Percentiles rank a stretch among this genome's conserved stretches.
These are phyloP conservation scores for Synchiropus splendidus DNA, from an alignment of 2,113 vertebrate genomes.

Conservation along the genomic window DNA sequence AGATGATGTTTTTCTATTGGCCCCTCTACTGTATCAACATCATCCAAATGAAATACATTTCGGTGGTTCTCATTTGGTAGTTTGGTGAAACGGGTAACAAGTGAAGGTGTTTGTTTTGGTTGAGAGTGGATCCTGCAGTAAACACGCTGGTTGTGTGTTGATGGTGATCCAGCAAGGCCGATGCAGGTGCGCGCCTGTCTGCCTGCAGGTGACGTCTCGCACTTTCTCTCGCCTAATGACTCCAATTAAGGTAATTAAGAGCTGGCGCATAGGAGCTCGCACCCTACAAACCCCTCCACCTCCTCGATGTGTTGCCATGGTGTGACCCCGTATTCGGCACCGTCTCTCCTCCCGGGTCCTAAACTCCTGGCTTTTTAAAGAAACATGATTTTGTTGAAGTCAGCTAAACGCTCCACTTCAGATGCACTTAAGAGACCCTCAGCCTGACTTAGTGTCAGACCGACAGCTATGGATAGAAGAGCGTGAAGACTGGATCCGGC, in stretches of 20 bases:
- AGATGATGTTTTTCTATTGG: no score
- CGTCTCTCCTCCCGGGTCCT: slow-evolving; percentile 4
- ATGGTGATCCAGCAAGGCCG: slow-evolving; percentile 2
- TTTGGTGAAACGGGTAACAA: no score
- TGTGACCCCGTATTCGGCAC: neutral
- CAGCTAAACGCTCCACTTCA: slow-evolving; percentile 46
- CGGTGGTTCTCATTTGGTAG: no score
- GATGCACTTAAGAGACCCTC: slow-evolving; percentile 60
- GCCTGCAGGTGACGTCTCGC: slow-evolving; percentile 61
- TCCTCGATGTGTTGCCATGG: neutral
- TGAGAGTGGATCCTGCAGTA: slow-evolving; percentile 23
- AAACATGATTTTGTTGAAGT: slow-evolving; percentile 42
- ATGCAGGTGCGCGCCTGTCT: slow-evolving; percentile 60
- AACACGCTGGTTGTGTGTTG: slow-evolving; percentile 14
- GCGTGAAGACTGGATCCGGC: slow-evolving; percentile 21
- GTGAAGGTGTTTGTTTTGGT: no score
- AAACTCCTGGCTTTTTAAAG: slow-evolving; percentile 34
- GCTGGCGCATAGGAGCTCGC: slow-evolving; percentile 48
- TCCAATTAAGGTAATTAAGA: slow-evolving; percentile 66
- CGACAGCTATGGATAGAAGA: slow-evolving; percentile 18
- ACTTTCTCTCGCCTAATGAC: slow-evolving; percentile 62
- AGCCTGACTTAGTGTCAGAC: no score
- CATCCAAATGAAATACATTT: no score
- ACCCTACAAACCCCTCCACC: slow-evolving; percentile 17
- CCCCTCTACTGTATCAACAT: no score